Conservation (phyloP, 53 echinoderm and acorn worm genomes). For the Echinarachnius parma region DNA sequence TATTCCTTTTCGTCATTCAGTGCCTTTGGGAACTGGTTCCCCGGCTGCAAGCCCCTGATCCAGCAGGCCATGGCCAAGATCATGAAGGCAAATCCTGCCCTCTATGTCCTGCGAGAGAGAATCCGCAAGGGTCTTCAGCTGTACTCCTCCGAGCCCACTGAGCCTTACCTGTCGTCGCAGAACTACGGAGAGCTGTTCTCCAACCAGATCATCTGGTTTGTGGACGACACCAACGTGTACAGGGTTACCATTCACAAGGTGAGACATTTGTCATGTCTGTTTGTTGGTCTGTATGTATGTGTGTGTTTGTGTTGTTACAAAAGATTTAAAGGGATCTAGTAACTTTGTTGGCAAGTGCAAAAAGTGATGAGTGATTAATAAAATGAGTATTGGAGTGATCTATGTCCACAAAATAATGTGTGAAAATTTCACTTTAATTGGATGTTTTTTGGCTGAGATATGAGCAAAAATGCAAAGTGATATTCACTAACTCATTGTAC, state of each 20-base stretch:
- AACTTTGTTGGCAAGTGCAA: no score
- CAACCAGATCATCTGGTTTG: conserved; percentile 99
- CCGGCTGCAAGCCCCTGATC: conserved; percentile 96
- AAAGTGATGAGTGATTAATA: no score
- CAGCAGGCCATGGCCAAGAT: conserved; percentile 99
- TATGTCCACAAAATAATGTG: no score
- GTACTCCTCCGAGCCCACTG: conserved; percentile 98
- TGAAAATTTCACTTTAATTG: no score
- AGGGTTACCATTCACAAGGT: conserved; percentile 99
- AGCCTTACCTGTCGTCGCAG: conserved; percentile 98
- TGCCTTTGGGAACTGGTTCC: conserved; percentile 99
- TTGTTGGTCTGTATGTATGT: no score
- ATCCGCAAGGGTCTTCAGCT: conserved; percentile 98
- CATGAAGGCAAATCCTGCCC: conserved; percentile 97
- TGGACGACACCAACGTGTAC: conserved; percentile 99
- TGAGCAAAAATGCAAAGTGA: no score
- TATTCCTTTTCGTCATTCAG: conserved; percentile 29
- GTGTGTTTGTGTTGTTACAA: no score
- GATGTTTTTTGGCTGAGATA: no score
- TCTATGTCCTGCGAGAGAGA: conserved; percentile 94
- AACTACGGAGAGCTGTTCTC: conserved; percentile 99
- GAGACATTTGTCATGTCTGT: neutral
- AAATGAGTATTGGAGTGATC: no score
- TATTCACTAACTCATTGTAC: no score
- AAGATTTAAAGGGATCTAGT: no score